Conservation (phyloP, 2,797 vertebrate species). For the Acropternis orthonyx region DNA sequence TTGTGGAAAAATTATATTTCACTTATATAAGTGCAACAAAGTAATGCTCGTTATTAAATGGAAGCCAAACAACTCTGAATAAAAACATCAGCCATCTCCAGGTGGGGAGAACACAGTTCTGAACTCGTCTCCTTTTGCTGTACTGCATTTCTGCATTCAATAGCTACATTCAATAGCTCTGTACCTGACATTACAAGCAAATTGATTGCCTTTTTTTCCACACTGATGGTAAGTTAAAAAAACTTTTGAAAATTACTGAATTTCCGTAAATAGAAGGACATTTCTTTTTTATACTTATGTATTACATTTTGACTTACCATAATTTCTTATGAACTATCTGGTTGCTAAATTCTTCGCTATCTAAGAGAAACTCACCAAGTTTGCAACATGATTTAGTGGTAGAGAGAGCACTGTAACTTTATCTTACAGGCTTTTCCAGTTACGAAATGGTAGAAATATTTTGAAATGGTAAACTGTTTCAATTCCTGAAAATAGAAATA, state of each 20-base stretch:
- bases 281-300: not conserved
- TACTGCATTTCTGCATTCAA: not conserved
- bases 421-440: not conserved
- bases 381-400: not conserved
- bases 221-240: not conserved
- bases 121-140: not conserved
- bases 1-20: not conserved
- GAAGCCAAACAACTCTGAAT: not conserved
- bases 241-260: not conserved
- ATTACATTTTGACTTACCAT: not conserved
- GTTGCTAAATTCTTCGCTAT: not conserved
- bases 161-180: not conserved
- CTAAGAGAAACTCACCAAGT: not conserved
- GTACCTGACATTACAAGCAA: not conserved
- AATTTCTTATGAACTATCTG: not conserved
- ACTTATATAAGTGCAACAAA: not conserved
- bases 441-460: not conserved
- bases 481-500: not conserved
- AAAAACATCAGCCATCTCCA: not conserved
- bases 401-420: not conserved
- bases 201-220: not conserved
- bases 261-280: not conserved
- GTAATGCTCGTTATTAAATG: not conserved
- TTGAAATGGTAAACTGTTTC: not conserved
- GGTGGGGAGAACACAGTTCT: not conserved